Evolutionary conservation across 2,113 vertebrate species (phyloP), one percentile per base, ranked within the genome.

Genomic region (Callospermophilus lateralis): DNA sequence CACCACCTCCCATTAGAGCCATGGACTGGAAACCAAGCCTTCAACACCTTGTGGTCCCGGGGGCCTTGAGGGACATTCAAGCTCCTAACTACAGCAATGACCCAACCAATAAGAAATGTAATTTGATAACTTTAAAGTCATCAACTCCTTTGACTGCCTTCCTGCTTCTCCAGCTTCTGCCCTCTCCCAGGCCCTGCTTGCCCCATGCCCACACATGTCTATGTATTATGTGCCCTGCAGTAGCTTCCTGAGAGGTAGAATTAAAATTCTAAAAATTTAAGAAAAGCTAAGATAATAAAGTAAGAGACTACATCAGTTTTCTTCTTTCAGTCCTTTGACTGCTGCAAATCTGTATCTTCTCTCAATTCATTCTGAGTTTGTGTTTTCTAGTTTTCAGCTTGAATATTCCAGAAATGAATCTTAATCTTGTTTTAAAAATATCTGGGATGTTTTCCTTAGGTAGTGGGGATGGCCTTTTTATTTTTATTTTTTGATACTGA

Each of bases 351-450:
- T 45, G 10, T 61, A 61, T 20, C 42, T 84, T 67, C 63, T 32
- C 87, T 80, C 39, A 51, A 30, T 90, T 88, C 32, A 76, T 78
- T 74, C 28, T 53, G 45, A 15, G 20, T 34, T 86, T 80, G 15
- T n/a, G 55, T 73, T 94, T 73, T 32, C 10, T 34, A 20, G 3
- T 92, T 91, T 74, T 94, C 87, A n/a, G 7, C 26, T 24, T 11
- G 32, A 63, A 95, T 97, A 26, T 80, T 97, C 61, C 61, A 93
- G 94, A 98, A 97, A 72, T 53, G 97, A 88, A 90, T 95, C 48
- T 61, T 89, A 53, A 61, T 42, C 11, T 97, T 89, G 55, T 84
- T 84, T 92, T 94, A 22, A 90, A 77, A 70, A 74, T 39, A n/a
- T 1, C 3, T 55, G 85, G 73, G 13, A 39, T 42, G 39, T 84